Evolutionary conservation across 2,888 invertebrate genomes (phyloP).

Genomic region (Cephus runcator): DNA sequence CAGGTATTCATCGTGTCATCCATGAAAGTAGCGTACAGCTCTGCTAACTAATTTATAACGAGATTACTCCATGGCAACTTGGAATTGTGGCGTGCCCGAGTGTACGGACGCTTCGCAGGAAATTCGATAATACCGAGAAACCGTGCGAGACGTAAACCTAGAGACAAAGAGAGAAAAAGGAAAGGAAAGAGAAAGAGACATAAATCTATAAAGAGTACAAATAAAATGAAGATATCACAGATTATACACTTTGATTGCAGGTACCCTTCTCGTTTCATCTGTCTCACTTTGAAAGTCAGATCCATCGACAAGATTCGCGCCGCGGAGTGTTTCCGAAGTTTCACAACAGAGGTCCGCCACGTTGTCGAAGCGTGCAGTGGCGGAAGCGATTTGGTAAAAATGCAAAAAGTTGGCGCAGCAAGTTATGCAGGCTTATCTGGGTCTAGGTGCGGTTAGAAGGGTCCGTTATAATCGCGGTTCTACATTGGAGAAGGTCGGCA

Average conservation of each 20-base stretch:
- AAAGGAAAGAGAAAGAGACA: not conserved
- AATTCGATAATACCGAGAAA: not conserved
- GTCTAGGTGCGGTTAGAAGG: conserved; percentile 55
- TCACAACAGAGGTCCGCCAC: conserved; percentile 32
- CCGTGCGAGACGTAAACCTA: not conserved
- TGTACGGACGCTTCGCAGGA: not conserved
- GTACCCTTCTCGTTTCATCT: not conserved
- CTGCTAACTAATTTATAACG: not conserved
- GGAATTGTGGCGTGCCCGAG: not conserved
- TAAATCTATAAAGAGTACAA: not conserved
- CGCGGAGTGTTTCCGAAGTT: not conserved
- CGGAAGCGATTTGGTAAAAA: conserved; percentile 30
- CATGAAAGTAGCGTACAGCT: not conserved
- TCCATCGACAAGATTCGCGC: not conserved
- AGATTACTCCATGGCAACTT: not conserved
- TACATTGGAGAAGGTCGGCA: conserved; percentile 8
- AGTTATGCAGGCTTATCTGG: conserved; percentile 44
- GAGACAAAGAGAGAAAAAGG: not conserved
- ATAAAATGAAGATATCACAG: not conserved
- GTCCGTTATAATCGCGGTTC: conserved; percentile 53
- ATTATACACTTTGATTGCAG: not conserved
- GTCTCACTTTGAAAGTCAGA: not conserved
- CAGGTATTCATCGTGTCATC: not conserved
- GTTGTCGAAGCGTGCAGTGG: not conserved
- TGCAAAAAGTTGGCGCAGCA: conserved; percentile 18